Evolutionary conservation across 2,888 invertebrate genomes (phyloP), one percentile per base, ranked within the genome.

Genomic region (Dryobota labecula): DNA sequence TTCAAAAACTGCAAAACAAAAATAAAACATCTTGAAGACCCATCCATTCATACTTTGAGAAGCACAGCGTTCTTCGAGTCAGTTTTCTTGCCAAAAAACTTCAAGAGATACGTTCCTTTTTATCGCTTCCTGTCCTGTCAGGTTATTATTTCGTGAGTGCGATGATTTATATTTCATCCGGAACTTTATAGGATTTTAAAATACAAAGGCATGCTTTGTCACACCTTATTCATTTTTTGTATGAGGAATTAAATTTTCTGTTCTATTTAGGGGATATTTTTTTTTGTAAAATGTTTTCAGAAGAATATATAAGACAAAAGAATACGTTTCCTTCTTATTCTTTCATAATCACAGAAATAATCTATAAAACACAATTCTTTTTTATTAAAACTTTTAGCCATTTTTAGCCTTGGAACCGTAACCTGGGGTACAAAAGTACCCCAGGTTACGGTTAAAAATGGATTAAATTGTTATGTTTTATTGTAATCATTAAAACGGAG

Each of bases 71-170:
- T 68, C 62, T 69, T 27, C n/a, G 5, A 54, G 60, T 70, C 73
- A 63, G 54, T 68, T 33, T 57, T 64, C 53, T 58, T 83, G 84
- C 84, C 84, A 84, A 83, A 84, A 84, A 81, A 76, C 69, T 83
- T 84, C 51, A 67, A 74, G 69, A 76, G 68, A 76, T 66, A 70
- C 49, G 73, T 78, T 79, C 47, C n/a, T 78, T 80, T 77, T 84
- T 83, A 80, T 83, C 73, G 66, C 71, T 84, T 78, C 70, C 84
- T 57, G 75, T 49, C 9, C 43, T 69, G 73, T 73, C 71, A 49
- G 57, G 70, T 80, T 84, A 77, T 82, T 77, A 76, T 82, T 80
- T 71, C 38, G 61, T 11, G 18, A 77, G 53, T 73, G 36, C 45
- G 9, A 75, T 82, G 80, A 83, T 84, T 84, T 80, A 82, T 84